Evolutionary conservation across 2,888 invertebrate species (phyloP).

Genomic region (Polydrusus tereticollis): DNA sequence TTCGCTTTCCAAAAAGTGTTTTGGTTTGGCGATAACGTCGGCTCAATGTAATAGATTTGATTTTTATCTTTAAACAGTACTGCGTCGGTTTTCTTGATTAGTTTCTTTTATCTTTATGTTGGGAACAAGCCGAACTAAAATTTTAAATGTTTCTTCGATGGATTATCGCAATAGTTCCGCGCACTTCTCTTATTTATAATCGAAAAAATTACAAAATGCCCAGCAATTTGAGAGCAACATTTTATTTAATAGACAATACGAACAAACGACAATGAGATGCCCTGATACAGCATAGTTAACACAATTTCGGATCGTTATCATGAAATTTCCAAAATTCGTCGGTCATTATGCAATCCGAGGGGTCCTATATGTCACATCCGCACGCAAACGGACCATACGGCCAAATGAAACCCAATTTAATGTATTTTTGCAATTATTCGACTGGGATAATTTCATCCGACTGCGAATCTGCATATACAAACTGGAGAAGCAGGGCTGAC

Average conservation of each 20-base stretch:
- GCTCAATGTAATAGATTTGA: conserved; percentile 46
- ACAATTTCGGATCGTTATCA: conserved; percentile 48
- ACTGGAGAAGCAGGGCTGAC: conserved; percentile 29
- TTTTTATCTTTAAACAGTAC: conserved; percentile 29
- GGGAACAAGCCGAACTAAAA: neutral
- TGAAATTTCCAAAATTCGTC: conserved; percentile 50
- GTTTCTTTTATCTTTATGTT: conserved; percentile 5
- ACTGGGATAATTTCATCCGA: conserved; percentile 41
- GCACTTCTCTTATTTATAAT: too few species aligned
- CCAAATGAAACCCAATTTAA: conserved; percentile 47
- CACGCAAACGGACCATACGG: conserved; percentile 22
- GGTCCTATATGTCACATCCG: conserved; percentile 42
- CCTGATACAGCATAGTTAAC: conserved; percentile 23
- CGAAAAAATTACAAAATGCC: too few species aligned
- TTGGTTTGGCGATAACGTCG: conserved; percentile 46
- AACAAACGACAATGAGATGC: conserved; percentile 25
- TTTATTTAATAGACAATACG: conserved; percentile 19
- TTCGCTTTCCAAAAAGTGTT: conserved; percentile 45
- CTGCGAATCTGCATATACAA: conserved; percentile 42
- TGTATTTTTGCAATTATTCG: conserved; percentile 50
- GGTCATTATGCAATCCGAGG: conserved; percentile 45
- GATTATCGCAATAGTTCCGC: too few species aligned
- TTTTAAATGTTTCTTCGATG: too few species aligned
- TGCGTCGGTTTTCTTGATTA: conserved; percentile 21
- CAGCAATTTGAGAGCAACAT: neutral